Evolutionary conservation across 2,888 invertebrate species (phyloP).

Genomic region (Epinotia brunnichana): DNA sequence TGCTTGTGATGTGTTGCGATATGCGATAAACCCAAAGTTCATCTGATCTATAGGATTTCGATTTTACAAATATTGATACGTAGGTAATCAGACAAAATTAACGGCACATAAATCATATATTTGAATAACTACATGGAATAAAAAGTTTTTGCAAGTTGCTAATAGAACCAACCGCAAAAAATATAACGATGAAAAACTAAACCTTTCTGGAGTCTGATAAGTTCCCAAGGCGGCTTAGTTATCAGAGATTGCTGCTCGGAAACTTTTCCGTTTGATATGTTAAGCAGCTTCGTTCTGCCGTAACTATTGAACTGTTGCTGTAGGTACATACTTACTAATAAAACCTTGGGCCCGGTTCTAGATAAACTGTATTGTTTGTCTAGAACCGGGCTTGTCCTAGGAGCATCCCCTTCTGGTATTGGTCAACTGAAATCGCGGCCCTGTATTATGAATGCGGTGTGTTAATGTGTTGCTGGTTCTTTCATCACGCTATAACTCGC

Average conservation of each 20-base stretch:
- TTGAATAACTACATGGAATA: too few relatives aligned
- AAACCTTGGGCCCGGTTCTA: not conserved
- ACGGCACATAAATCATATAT: too few relatives aligned
- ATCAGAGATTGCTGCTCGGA: slow-evolving; percentile 11
- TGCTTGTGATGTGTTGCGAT: too few relatives aligned
- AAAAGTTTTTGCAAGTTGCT: too few relatives aligned
- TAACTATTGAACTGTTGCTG: slow-evolving; percentile 14
- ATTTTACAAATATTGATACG: not conserved
- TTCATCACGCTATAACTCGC: not conserved
- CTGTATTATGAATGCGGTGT: too few relatives aligned
- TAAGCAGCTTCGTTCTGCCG: slow-evolving; percentile 8
- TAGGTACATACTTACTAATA: not conserved
- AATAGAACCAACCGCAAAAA: not conserved
- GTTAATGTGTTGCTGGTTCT: not conserved
- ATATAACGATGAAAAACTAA: not conserved
- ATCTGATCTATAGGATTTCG: too few relatives aligned
- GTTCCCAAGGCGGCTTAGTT: slow-evolving; percentile 31
- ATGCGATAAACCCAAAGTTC: too few relatives aligned
- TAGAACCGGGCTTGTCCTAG: too few relatives aligned
- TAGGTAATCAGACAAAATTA: too few relatives aligned
- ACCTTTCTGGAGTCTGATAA: slow-evolving; percentile 18
- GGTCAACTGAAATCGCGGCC: too few relatives aligned
- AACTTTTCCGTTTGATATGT: slow-evolving; percentile 26
- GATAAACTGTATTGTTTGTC: too few relatives aligned
- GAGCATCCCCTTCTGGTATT: too few relatives aligned